Evolutionary conservation across 2,888 invertebrate species (phyloP), one percentile per base, ranked within the genome.

Genomic region (Heteromurus nitidus): DNA sequence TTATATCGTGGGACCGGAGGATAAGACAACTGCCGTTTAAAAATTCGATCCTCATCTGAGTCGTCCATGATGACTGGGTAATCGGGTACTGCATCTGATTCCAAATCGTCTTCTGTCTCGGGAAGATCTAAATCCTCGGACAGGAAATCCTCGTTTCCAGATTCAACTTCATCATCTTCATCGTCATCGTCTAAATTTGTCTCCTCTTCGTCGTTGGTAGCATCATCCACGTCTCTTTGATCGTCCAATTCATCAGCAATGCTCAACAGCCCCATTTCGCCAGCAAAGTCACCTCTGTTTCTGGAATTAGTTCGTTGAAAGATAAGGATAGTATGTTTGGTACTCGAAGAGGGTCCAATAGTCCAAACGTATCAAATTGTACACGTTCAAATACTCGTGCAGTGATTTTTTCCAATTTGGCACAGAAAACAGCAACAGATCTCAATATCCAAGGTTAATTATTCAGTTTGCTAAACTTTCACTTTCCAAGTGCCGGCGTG

Each of bases 21-120:
- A 44, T 87, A 87, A n/a, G 84, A 65, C 20, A 87, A 26, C 36
- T 87, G 87, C 47, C 87, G 47, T 42, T 84, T 72, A 30, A 82
- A 82, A 30, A 84, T 82, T 16, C 72, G 5, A 42, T 72, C 72
- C 28, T 83, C 83, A 36, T 82, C 82, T 1, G 80, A 80, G 24
- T 77, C 73, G 18, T 79, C 79, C 20, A 60, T 28, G 13, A 70
- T 69, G 11, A 74, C 62, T 11, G 80, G 80, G 26, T 68, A 68
- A 69, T 77, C 77, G 24, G 42, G 68, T n/a, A 58, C 88, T 13
- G 88, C 88, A 20, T 88, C 88, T 0, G 88, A 88, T 26, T 88
- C 89, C 1, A 67, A 42, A 58, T 84, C 88, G 9, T 88, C 88
- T 26, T 88, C 88, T 3, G 88, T 88, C 16, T 88, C 88, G 44